phyloP scores from a whole-genome alignment of 2,888 invertebrate species.

The Catocala nupta region DNA sequence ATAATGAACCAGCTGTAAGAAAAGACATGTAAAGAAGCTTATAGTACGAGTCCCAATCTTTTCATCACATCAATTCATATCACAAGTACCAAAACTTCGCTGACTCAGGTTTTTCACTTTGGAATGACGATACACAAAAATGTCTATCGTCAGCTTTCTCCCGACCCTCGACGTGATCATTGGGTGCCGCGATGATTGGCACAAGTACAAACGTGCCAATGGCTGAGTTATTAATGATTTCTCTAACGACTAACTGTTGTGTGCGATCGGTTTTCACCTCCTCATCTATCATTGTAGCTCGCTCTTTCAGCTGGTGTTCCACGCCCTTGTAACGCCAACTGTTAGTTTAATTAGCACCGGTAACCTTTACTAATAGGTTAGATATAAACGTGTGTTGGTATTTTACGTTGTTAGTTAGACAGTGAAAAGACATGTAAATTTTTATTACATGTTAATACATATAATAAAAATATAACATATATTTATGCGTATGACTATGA shows the following conservation, averaged over 20 bases:
- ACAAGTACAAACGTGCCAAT: conserved; percentile 53
- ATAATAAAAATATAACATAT: too few relatives aligned
- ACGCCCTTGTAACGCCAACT: conserved; percentile 25
- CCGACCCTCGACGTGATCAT: conserved; percentile 52
- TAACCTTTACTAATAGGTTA: not conserved
- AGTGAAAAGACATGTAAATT: too few relatives aligned
- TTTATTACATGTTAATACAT: too few relatives aligned
- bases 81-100: conserved; percentile 12
- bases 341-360: conserved; percentile 1
- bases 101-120: conserved; percentile 48
- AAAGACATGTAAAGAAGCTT: too few relatives aligned
- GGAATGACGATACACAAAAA: conserved; percentile 46
- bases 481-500: too few relatives aligned
- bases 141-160: conserved; percentile 62
- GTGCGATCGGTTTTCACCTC: conserved; percentile 47
- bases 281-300: conserved; percentile 58
- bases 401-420: too few relatives aligned
- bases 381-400: not conserved
- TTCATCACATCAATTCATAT: too few relatives aligned
- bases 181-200: conserved; percentile 61
- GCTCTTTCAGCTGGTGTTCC: conserved; percentile 36
- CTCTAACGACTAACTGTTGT: conserved; percentile 52
- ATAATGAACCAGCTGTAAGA: too few relatives aligned
- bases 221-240: conserved; percentile 66
- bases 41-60: too few relatives aligned